These are phyloP conservation scores for Arrhamphus sclerolepis DNA, from an alignment of 2,797 vertebrate genomes.

Conservation along the genomic window DNA sequence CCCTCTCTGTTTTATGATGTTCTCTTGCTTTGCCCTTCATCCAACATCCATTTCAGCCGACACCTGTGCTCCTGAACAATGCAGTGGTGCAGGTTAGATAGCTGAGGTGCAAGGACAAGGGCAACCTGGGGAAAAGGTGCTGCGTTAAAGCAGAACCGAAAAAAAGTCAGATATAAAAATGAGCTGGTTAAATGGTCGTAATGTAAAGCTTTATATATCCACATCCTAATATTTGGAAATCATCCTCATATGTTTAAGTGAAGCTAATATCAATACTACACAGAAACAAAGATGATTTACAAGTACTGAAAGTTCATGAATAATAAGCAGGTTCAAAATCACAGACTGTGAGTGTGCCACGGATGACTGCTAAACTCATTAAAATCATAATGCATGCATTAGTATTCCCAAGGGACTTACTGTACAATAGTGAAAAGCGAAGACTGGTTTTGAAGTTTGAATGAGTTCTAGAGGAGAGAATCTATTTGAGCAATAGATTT, in stretches of 20 bases:
- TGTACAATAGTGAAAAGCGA: conserved; percentile 30
- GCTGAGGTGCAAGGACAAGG: conserved; percentile 51
- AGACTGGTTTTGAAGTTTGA: conserved; percentile 33
- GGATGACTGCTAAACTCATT: conserved; percentile 76
- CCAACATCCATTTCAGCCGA: conserved; percentile 43
- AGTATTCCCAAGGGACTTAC: conserved; percentile 48
- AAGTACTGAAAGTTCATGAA: conserved; percentile 70
- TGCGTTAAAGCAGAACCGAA: conserved; percentile 26
- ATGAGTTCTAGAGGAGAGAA: conserved; percentile 13
- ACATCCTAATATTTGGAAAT: too few species aligned
- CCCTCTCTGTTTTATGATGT: conserved; percentile 33
- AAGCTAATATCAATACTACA: conserved; percentile 25
- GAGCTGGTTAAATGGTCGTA: not conserved
- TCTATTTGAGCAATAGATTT: not conserved
- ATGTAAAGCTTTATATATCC: too few species aligned
- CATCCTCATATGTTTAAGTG: not conserved
- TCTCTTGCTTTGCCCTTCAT: conserved; percentile 33
- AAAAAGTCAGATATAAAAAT: conserved; percentile 23
- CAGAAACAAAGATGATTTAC: conserved; percentile 60
- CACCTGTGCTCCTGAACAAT: conserved; percentile 58
- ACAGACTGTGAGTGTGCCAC: conserved; percentile 44
- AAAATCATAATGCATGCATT: conserved; percentile 64
- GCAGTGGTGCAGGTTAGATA: conserved; percentile 44
- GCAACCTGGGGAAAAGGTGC: conserved; percentile 34
- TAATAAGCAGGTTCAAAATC: conserved; percentile 69